Evolutionary conservation across 2,113 vertebrate genomes (phyloP).

Genomic region (Menura novaehollandiae): DNA sequence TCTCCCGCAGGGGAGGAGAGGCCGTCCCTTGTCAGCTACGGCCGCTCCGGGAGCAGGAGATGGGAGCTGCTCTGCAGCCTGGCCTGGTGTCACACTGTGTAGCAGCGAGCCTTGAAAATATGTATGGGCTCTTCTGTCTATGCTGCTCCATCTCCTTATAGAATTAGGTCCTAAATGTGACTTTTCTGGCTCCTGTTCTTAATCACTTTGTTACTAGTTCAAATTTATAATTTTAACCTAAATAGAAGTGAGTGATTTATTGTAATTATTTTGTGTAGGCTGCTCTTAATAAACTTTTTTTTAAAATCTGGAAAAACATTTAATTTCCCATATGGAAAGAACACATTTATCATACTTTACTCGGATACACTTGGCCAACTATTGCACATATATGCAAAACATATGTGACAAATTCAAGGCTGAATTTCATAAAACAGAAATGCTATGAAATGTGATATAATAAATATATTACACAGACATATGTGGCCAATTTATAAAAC

Average conservation of each 20-base stretch:
- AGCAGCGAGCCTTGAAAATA: background rate
- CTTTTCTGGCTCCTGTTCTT: slow-evolving; percentile 2
- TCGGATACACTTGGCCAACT: slow-evolving; percentile 28
- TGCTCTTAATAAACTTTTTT: slow-evolving; percentile 21
- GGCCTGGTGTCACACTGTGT: background rate
- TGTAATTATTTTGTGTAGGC: slow-evolving; percentile 56
- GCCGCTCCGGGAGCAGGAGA: background rate
- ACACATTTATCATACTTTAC: slow-evolving; percentile 66
- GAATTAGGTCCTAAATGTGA: background rate
- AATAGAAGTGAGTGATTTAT: slow-evolving; percentile 33
- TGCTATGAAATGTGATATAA: slow-evolving; percentile 62
- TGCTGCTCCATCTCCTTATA: background rate
- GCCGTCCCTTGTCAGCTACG: background rate
- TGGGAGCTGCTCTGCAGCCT: background rate
- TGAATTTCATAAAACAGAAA: slow-evolving; percentile 64
- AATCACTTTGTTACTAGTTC: background rate
- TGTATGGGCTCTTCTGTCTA: accelerated
- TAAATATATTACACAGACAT: slow-evolving; percentile 60
- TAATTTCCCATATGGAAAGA: slow-evolving; percentile 62
- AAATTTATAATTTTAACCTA: slow-evolving; percentile 19
- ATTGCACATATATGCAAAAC: slow-evolving; percentile 61
- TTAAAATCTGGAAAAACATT: slow-evolving; percentile 46
- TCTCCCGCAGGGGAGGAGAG: background rate
- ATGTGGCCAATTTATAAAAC: slow-evolving; percentile 59
- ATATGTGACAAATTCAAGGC: slow-evolving; percentile 59